A percentile compares a stretch with the other conserved stretches of the same genome.
These are phyloP conservation scores for Ovibos moschatus DNA, from an alignment of 2,113 vertebrate genomes.

Conservation along the genomic window DNA sequence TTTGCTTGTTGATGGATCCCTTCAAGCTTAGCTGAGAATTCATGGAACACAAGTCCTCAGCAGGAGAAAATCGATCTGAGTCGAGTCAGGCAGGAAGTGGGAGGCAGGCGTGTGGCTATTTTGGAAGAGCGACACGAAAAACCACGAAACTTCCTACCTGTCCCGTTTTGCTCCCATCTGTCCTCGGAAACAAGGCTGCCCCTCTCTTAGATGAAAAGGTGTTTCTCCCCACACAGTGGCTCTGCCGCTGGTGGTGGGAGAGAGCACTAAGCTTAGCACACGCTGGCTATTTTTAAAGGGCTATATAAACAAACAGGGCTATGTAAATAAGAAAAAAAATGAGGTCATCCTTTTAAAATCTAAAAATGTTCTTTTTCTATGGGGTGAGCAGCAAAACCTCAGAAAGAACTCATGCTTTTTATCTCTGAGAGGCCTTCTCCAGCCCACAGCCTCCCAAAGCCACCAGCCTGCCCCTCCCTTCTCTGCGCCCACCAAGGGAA, in stretches of 20 bases:
- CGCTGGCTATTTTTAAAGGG: conserved; percentile 67
- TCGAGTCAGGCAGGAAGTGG: conserved; percentile 61
- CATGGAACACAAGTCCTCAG: background rate
- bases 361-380: conserved; percentile 58
- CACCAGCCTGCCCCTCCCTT: background rate
- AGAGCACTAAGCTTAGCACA: conserved; percentile 68
- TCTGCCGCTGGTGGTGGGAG: conserved; percentile 36
- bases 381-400: conserved; percentile 53
- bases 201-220: conserved; percentile 72
- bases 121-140: conserved; percentile 65
- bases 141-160: conserved; percentile 70
- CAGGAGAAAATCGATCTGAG: background rate
- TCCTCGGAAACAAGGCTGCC: conserved; percentile 62
- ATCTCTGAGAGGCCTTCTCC: background rate
- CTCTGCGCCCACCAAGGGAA: background rate
- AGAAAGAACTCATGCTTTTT: conserved; percentile 35
- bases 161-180: conserved; percentile 67
- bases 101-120: conserved; percentile 66
- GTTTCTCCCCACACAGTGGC: conserved; percentile 55
- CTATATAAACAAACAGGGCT: conserved; percentile 72
- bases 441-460: background rate
- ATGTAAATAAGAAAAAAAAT: conserved; percentile 76
- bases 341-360: conserved; percentile 71
- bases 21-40: background rate
- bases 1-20: conserved; percentile 16